phyloP scores from a whole-genome alignment of 1,140 invertebrate species.

The Lepidurus arcticus region DNA sequence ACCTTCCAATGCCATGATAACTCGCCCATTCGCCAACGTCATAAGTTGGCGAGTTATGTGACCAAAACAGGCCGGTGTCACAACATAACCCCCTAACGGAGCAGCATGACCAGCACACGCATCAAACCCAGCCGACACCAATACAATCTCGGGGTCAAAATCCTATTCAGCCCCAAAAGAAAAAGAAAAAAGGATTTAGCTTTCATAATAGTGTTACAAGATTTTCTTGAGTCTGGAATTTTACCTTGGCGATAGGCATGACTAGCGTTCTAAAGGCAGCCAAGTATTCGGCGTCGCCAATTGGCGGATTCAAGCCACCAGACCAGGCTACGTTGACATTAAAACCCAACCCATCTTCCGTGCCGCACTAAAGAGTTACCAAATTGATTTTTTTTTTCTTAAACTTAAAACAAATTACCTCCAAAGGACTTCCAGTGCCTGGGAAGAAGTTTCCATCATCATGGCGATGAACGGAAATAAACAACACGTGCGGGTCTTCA shows the following conservation, averaged over 20 bases:
- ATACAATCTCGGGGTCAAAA: constrained; percentile 88
- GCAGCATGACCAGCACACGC: constrained; percentile 87
- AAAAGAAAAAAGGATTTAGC: constrained; percentile 31
- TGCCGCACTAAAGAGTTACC: constrained; percentile 60
- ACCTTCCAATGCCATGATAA: constrained; percentile 84
- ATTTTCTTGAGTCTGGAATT: constrained; percentile 30
- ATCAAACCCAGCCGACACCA: constrained; percentile 97
- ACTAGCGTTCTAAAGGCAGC: constrained; percentile 91
- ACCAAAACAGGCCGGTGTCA: constrained; percentile 92
- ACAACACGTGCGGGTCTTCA: constrained; percentile 87
- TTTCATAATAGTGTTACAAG: neutral
- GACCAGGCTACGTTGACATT: constrained; percentile 97
- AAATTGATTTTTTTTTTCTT: neutral
- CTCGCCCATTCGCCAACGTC: constrained; percentile 78
- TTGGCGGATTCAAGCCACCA: constrained; percentile 79
- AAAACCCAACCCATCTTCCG: constrained; percentile 83
- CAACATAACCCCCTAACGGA: constrained; percentile 88
- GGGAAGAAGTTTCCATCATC: constrained; percentile 99
- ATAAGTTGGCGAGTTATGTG: constrained; percentile 92
- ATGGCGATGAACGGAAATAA: constrained; percentile 96
- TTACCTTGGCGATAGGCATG: constrained; percentile 78
- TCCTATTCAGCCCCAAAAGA: constrained; percentile 50
- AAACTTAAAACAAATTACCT: constrained; percentile 47
- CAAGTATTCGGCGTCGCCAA: constrained; percentile 95
- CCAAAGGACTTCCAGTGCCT: constrained; percentile 84